Percentiles rank a stretch among this genome's conserved stretches.
Evolutionary conservation across 2,888 invertebrate genomes (phyloP).

Genomic region (Agrenia bidenticulata): DNA sequence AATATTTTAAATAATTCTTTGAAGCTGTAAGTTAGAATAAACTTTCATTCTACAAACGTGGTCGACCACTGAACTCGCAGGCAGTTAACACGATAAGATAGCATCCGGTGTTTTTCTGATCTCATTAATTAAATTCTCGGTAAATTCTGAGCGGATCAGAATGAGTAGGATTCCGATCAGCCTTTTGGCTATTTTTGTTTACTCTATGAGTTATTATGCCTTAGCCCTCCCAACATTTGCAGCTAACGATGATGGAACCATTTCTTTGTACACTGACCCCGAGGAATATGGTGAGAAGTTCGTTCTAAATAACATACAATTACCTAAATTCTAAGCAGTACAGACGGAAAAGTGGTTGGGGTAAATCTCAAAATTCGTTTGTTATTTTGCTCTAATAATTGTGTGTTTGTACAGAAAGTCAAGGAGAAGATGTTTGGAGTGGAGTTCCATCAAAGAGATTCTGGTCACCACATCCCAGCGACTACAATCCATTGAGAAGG

Average conservation of each 20-base stretch:
- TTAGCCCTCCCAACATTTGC: slow-evolving; percentile 15
- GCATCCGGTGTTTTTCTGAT: no score
- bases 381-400: slow-evolving; percentile 15
- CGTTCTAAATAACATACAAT: no score
- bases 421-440: slow-evolving; percentile 29
- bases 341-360: no score
- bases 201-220: slow-evolving; percentile 6
- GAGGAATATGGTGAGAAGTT: slow-evolving; percentile 35
- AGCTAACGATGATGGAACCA: slow-evolving; percentile 25
- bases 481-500: slow-evolving; percentile 51
- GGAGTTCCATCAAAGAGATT: slow-evolving; percentile 42
- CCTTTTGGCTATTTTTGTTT: slow-evolving; percentile 8
- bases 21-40: no score
- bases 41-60: no score
- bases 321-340: no score
- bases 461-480: slow-evolving; percentile 51
- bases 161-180: slow-evolving; percentile 5
- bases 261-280: slow-evolving; percentile 24
- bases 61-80: no score
- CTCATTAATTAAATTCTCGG: no score
- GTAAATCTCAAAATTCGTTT: slow-evolving; percentile 1
- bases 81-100: no score
- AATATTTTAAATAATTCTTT: no score
- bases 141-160: neutral
- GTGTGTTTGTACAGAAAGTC: slow-evolving; percentile 13